phyloP scores from a whole-genome alignment of 2,888 invertebrate species.

The Isotomurus palustris region DNA sequence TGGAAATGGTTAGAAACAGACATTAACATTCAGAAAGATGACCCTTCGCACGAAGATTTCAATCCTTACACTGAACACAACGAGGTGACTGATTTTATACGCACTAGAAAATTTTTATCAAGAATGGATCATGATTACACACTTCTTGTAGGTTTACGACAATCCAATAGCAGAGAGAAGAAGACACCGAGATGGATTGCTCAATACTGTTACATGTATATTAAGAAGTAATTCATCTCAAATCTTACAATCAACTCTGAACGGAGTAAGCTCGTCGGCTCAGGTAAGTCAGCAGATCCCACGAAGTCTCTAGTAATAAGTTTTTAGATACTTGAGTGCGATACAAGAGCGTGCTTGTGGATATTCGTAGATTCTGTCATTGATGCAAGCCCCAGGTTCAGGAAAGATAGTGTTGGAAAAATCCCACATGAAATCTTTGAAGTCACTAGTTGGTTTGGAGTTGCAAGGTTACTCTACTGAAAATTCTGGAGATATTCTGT shows the following conservation, averaged over 20 bases:
- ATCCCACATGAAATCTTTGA: constrained; percentile 53
- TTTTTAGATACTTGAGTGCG: no score
- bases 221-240: constrained; percentile 25
- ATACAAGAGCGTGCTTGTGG: no score
- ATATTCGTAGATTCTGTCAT: constrained; percentile 52
- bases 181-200: constrained; percentile 16
- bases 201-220: constrained; percentile 40
- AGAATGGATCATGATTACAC: neutral
- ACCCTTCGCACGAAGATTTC: constrained; percentile 30
- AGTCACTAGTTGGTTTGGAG: constrained; percentile 58
- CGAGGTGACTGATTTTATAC: no score
- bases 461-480: constrained; percentile 55
- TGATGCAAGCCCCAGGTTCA: constrained; percentile 57
- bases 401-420: constrained; percentile 53
- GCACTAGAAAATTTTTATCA: neutral
- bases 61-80: constrained; percentile 43
- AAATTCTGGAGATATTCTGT: neutral
- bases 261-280: constrained; percentile 12
- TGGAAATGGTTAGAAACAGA: constrained; percentile 43
- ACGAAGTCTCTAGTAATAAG: neutral
- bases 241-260: constrained; percentile 9
- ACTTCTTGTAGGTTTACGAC: constrained; percentile 32
- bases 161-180: constrained; percentile 22
- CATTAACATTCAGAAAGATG: constrained; percentile 16
- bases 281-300: constrained; percentile 26